Evolutionary conservation across 2,888 invertebrate species (phyloP).

Genomic region (Taenaris catops): DNA sequence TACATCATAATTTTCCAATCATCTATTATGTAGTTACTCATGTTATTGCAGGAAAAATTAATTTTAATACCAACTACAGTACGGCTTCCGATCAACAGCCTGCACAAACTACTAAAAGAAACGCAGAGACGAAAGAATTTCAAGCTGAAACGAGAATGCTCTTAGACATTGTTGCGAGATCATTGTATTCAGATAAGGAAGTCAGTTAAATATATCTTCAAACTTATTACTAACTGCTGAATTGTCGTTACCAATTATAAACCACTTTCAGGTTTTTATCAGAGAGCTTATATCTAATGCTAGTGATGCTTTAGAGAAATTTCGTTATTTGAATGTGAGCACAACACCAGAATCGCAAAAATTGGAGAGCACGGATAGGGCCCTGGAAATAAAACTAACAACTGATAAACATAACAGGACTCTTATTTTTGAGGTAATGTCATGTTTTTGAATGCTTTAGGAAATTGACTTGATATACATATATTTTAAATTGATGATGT

Average conservation of each 20-base stretch:
- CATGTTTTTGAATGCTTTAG: too few relatives aligned
- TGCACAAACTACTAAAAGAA: conserved; percentile 71
- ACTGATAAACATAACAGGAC: conserved; percentile 93
- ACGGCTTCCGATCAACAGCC: conserved; percentile 43
- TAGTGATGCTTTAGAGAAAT: conserved; percentile 97
- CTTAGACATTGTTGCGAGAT: conserved; percentile 97
- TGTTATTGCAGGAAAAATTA: conserved; percentile 16
- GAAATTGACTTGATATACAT: too few relatives aligned
- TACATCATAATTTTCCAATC: not conserved
- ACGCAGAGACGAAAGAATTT: conserved; percentile 91
- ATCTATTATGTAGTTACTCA: not conserved
- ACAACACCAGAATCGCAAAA: conserved; percentile 70
- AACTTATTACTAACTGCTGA: not conserved
- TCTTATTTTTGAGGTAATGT: conserved; percentile 91
- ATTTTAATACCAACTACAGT: conserved; percentile 28
- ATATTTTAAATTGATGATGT: too few relatives aligned
- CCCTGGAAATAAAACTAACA: conserved; percentile 92
- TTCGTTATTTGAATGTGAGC: conserved; percentile 87
- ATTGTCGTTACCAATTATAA: conserved; percentile 1
- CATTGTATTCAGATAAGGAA: conserved; percentile 98
- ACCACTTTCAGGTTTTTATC: conserved; percentile 90
- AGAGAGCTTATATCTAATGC: conserved; percentile 98
- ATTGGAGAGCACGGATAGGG: conserved; percentile 80
- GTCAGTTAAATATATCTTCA: conserved; percentile 53
- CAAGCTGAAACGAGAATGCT: conserved; percentile 98